Evolutionary conservation across 37 sponge, comb jelly and placozoan species (phyloP).

Genomic region (Bolinopsis microptera): DNA sequence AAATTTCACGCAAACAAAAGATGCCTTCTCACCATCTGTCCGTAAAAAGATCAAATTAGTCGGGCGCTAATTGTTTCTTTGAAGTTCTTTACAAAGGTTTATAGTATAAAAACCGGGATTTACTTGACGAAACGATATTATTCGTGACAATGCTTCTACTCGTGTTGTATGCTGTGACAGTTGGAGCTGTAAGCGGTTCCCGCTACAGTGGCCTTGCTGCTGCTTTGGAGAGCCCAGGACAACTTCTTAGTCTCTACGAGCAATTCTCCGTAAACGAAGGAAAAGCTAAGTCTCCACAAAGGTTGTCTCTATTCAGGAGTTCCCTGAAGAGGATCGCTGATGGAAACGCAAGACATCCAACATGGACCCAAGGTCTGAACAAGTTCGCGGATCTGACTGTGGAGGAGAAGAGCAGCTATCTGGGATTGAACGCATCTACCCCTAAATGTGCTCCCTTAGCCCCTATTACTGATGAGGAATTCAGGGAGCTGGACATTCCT

Average conservation of each 20-base stretch:
- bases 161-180: not conserved
- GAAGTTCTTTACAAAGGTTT: not conserved
- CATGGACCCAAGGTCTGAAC: not conserved
- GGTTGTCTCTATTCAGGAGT: not conserved
- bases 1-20: not conserved
- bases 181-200: not conserved
- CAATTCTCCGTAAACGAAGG: not conserved
- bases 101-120: not conserved
- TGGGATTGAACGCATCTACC: not conserved
- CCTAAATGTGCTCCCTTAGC: not conserved
- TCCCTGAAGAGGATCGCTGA: not conserved
- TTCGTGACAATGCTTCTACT: not conserved
- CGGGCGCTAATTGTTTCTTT: not conserved
- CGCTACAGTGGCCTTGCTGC: not conserved
- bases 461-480: not conserved
- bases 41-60: not conserved
- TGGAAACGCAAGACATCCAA: not conserved
- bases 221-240: not conserved
- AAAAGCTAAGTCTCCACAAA: not conserved
- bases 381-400: slow-evolving; percentile 16
- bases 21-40: not conserved
- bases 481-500: not conserved
- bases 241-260: not conserved
- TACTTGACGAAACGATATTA: not conserved
- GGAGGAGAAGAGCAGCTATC: not conserved